These are phyloP conservation scores for Sebastes iracundus DNA, from an alignment of 2,797 vertebrate species.

Conservation along the genomic window DNA sequence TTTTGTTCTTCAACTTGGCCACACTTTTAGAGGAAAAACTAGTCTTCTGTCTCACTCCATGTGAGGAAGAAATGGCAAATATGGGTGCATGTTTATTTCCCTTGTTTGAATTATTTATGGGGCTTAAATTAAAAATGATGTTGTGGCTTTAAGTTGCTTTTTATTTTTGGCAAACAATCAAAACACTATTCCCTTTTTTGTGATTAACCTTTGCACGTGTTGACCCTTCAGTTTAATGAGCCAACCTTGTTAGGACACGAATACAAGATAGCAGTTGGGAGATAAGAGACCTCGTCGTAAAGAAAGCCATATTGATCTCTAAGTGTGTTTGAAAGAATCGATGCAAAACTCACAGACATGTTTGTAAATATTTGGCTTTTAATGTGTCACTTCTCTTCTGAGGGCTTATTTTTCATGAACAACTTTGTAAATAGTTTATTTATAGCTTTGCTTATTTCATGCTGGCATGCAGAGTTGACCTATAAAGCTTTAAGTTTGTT, in stretches of 20 bases:
- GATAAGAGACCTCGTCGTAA: conserved; percentile 53
- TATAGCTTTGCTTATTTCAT: background rate
- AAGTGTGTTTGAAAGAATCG: conserved; percentile 27
- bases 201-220: conserved; percentile 62
- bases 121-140: background rate
- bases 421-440: conserved; percentile 1
- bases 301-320: conserved; percentile 40
- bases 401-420: background rate
- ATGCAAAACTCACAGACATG: background rate
- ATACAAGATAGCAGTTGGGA: conserved; percentile 32
- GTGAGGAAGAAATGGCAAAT: background rate
- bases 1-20: conserved; percentile 20
- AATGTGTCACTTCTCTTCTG: background rate
- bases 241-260: conserved; percentile 43
- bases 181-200: background rate
- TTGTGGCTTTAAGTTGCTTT: background rate
- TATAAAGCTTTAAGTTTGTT: background rate
- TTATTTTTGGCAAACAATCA: conserved; percentile 27
- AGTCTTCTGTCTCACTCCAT: background rate
- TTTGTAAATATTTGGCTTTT: conserved; percentile 51
- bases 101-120: background rate
- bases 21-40: background rate
- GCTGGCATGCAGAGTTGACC: background rate
- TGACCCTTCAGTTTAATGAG: conserved; percentile 58
- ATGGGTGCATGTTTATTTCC: background rate